Conservation (phyloP, 1,140 invertebrate genomes). For the Scaptomyza hsui region DNA sequence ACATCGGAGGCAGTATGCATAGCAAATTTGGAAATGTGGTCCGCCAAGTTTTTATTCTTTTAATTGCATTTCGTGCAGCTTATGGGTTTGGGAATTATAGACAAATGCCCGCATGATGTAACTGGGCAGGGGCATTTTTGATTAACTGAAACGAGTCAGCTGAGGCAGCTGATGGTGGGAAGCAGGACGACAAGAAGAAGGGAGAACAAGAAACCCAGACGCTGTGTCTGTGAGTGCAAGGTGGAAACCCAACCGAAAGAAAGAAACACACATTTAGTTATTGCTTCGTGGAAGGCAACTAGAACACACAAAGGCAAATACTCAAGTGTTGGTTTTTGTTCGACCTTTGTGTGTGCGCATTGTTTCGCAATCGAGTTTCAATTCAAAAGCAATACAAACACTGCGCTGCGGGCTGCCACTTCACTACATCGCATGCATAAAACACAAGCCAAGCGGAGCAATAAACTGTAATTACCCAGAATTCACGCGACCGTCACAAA, state of each 20-base stretch:
- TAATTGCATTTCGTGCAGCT: conserved; percentile 55
- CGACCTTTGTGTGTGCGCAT: conserved; percentile 33
- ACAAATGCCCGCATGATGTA: conserved; percentile 57
- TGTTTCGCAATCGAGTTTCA: conserved; percentile 78
- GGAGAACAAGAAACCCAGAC: conserved; percentile 13
- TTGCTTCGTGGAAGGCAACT: conserved; percentile 75
- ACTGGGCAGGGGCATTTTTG: conserved; percentile 26
- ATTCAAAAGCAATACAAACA: conserved; percentile 81
- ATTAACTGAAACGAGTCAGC: conserved; percentile 9
- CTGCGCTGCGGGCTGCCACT: conserved; percentile 73
- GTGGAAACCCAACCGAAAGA: conserved; percentile 39
- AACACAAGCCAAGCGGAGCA: conserved; percentile 1
- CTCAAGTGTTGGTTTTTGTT: conserved; percentile 25
- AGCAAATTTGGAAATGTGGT: conserved; percentile 55
- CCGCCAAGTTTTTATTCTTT: conserved; percentile 39
- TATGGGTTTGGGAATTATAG: conserved; percentile 48
- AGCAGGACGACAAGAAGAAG: neutral
- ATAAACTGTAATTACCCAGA: conserved; percentile 72
- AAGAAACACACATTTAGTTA: conserved; percentile 56
- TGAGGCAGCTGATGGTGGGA: neutral
- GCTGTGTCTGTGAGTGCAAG: conserved; percentile 32
- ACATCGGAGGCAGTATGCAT: conserved; percentile 52
- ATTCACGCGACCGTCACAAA: conserved; percentile 62
- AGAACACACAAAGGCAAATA: conserved; percentile 35
- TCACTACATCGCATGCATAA: conserved; percentile 27